Percentiles rank a stretch among this genome's conserved stretches.
phyloP scores from a whole-genome alignment of 1,140 invertebrate species.

The Megalonaias nervosa region DNA sequence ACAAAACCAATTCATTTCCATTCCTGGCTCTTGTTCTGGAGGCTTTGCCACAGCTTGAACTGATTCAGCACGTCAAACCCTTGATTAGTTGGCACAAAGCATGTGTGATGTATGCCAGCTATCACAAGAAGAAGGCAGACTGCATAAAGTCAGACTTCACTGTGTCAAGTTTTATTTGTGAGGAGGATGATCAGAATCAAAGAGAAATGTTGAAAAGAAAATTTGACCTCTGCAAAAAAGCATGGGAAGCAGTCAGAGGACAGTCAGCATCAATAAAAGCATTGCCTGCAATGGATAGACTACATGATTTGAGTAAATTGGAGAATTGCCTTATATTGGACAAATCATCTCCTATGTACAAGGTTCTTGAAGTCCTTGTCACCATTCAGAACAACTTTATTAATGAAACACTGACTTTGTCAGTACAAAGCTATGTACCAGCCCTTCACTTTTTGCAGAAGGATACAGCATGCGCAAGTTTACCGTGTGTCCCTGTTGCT shows the following conservation, averaged over 20 bases:
- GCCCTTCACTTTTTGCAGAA: slow-evolving; percentile 11
- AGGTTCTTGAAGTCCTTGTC: slow-evolving; percentile 4
- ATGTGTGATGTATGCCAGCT: too few relatives aligned
- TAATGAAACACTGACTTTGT: not conserved
- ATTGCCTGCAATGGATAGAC: not conserved
- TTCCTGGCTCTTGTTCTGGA: too few relatives aligned
- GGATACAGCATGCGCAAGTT: not conserved
- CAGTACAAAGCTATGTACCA: slow-evolving; percentile 7
- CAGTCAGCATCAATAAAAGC: not conserved
- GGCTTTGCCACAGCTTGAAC: too few relatives aligned
- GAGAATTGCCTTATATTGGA: slow-evolving; percentile 16
- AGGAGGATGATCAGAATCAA: not conserved
- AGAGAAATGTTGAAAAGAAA: not conserved
- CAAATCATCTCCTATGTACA: slow-evolving; percentile 3
- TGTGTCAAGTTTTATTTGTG: slow-evolving; percentile 2
- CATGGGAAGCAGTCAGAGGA: not conserved
- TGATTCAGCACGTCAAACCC: too few relatives aligned
- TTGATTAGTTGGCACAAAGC: too few relatives aligned
- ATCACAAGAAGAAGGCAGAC: too few relatives aligned
- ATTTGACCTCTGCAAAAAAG: slow-evolving; percentile 12
- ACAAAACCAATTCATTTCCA: too few relatives aligned
- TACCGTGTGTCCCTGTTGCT: slow-evolving; percentile 1
- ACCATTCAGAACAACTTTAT: slow-evolving; percentile 22
- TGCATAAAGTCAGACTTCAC: not conserved
- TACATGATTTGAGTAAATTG: slow-evolving; percentile 10